phyloP scores from a whole-genome alignment of 2,888 invertebrate species.

The Netelia inedita region DNA sequence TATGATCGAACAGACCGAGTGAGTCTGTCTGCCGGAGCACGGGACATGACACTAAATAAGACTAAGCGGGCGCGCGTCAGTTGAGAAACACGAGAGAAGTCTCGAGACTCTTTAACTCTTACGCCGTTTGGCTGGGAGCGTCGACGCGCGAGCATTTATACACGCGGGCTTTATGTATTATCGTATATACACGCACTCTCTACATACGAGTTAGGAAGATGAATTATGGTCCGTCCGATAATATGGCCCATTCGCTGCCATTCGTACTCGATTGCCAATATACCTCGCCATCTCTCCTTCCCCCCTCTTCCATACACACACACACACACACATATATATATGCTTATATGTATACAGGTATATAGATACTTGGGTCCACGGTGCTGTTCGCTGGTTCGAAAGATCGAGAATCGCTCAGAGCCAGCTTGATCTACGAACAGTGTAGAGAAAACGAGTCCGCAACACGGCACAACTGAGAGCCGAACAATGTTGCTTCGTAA shows the following conservation, averaged over 20 bases:
- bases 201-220: constrained; percentile 55
- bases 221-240: constrained; percentile 65
- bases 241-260: constrained; percentile 62
- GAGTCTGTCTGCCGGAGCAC: constrained; percentile 30
- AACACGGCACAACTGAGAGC: constrained; percentile 31
- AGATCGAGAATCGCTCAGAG: constrained; percentile 65
- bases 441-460: constrained; percentile 28
- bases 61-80: constrained; percentile 58
- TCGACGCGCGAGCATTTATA: constrained; percentile 40
- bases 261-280: constrained; percentile 58
- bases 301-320: neutral
- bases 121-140: constrained; percentile 12
- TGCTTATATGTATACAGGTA: neutral
- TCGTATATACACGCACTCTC: constrained; percentile 18
- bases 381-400: constrained; percentile 10
- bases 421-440: constrained; percentile 46
- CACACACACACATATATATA: neutral
- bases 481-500: constrained; percentile 63
- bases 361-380: neutral
- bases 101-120: constrained; percentile 38
- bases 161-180: constrained; percentile 3
- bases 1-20: constrained; percentile 44
- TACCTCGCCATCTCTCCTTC: constrained; percentile 4
- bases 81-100: constrained; percentile 48
- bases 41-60: constrained; percentile 63